A percentile compares a stretch with the other conserved stretches of the same genome.
Conservation (phyloP, 2,888 invertebrate genomes). For the Oscheius sp. region DNA sequence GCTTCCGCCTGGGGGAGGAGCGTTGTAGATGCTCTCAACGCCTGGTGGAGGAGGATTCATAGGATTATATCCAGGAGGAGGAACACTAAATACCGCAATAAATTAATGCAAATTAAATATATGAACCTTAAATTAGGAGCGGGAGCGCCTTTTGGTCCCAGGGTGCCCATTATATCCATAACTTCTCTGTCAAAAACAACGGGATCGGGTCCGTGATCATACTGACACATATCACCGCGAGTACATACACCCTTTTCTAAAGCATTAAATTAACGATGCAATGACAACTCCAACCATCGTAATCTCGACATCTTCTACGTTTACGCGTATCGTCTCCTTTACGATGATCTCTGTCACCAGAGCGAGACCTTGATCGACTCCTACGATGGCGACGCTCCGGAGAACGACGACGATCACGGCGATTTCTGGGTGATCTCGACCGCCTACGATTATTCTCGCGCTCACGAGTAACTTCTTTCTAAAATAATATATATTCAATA, state of each 20-base stretch:
- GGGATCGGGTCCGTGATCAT: slow-evolving; percentile 95
- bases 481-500: not conserved
- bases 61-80: slow-evolving; percentile 51
- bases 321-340: slow-evolving; percentile 39
- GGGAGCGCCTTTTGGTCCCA: slow-evolving; percentile 22
- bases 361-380: slow-evolving; percentile 44
- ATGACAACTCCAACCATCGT: slow-evolving; percentile 80
- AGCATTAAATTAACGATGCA: slow-evolving; percentile 52
- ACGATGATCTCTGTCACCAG: slow-evolving; percentile 14
- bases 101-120: not conserved
- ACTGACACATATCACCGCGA: slow-evolving; percentile 94
- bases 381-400: slow-evolving; percentile 16
- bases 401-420: slow-evolving; percentile 63
- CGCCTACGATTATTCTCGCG: slow-evolving; percentile 31
- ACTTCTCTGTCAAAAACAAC: slow-evolving; percentile 82
- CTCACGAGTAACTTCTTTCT: slow-evolving; percentile 7
- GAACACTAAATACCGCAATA: slow-evolving; percentile 35
- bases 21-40: slow-evolving; percentile 25
- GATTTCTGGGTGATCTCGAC: slow-evolving; percentile 43
- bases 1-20: not conserved
- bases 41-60: slow-evolving; percentile 52
- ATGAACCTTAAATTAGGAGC: slow-evolving; percentile 4
- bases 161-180: slow-evolving; percentile 55
- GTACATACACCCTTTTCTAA: slow-evolving; percentile 93
- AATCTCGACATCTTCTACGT: slow-evolving; percentile 83